Evolutionary conservation across 2,113 vertebrate genomes (phyloP), one percentile per base, ranked within the genome.

Genomic region (Leptobrachium leishanense): DNA sequence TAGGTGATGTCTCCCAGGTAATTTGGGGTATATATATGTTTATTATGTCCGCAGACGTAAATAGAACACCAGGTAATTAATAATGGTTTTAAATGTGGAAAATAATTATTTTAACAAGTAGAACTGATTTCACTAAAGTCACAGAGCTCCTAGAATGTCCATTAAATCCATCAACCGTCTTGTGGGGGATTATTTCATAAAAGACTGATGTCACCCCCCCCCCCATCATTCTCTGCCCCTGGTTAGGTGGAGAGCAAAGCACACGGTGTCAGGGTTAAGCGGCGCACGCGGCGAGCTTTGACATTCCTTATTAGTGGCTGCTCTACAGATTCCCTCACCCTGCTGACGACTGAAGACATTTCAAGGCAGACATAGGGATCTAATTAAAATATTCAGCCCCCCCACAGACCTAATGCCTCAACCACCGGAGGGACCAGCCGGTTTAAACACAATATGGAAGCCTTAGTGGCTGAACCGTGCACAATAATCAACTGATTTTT

Each of bases 381-480:
- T 76, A 82, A 81, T 81, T 42, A 77, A 5, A n/a, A 83, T 79
- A 55, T 75, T 71, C 15, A 68, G 0, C 69, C 77, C 72, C 20
- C 70, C 54, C 74, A 65, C 85, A 83, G 68, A 65, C 82, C 83
- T 87, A 82, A 84, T 84, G 78, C 84, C 57, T 46, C 15, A 85
- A 85, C 83, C 86, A 85, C 77, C 85, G 85, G 84, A 83, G 85
- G 84, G 82, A 82, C 80, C 68, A 13, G 75, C 64, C 72, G 55
- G 78, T 53, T 72, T 76, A 67, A 84, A 82, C 84, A 83, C 83
- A 44, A 62, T 79, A 10, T 68, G 71, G 82, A 59, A 75, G 84
- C 80, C 82, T 79, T 81, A 83, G 83, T 81, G 75, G 74, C 54
- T 66, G 80, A 46, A 15, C 46, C 4, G n/a, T 59, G 68, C 6